A percentile compares a stretch with the other conserved stretches of the same genome.
Conservation (phyloP, 2,113 vertebrate species). For the Rhodinocichla rosea region DNA sequence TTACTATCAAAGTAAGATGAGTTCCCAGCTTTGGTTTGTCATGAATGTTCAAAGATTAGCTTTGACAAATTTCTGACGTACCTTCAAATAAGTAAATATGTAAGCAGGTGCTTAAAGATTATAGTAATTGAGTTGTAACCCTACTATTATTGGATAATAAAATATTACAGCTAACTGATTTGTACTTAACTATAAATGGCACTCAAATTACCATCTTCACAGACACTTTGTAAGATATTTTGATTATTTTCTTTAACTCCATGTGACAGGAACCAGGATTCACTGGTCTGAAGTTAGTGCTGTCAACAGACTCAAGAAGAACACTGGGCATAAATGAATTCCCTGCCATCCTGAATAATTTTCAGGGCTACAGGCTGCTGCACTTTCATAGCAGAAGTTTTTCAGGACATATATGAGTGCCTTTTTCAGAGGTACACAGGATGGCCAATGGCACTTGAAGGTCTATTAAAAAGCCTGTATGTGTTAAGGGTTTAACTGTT, state of each 20-base stretch:
- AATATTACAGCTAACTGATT: not conserved
- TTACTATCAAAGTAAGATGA: not conserved
- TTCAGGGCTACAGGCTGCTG: not conserved
- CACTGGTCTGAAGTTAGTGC: slow-evolving; percentile 6
- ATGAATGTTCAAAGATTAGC: not conserved
- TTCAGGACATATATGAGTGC: slow-evolving; percentile 9
- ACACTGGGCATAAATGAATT: slow-evolving; percentile 3
- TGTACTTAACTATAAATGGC: slow-evolving; percentile 10
- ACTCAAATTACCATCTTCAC: slow-evolving; percentile 30
- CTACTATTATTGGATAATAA: not conserved
- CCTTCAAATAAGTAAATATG: not conserved
- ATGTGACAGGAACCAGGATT: not conserved
- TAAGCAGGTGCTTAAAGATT: not conserved
- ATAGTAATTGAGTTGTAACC: slow-evolving; percentile 11
- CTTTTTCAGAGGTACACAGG: slow-evolving; percentile 37
- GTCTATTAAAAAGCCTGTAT: slow-evolving; percentile 50
- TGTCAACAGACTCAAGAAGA: slow-evolving; percentile 14
- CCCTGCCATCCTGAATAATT: slow-evolving; percentile 2
- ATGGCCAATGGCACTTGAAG: slow-evolving; percentile 61
- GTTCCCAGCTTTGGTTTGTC: not conserved
- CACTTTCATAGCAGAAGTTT: not conserved
- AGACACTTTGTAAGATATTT: not conserved
- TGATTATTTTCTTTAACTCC: not conserved
- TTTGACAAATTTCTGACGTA: not conserved
- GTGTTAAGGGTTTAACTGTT: slow-evolving; percentile 47